Evolutionary conservation across 2,888 invertebrate genomes (phyloP).

Genomic region (Acholoe squamosa): DNA sequence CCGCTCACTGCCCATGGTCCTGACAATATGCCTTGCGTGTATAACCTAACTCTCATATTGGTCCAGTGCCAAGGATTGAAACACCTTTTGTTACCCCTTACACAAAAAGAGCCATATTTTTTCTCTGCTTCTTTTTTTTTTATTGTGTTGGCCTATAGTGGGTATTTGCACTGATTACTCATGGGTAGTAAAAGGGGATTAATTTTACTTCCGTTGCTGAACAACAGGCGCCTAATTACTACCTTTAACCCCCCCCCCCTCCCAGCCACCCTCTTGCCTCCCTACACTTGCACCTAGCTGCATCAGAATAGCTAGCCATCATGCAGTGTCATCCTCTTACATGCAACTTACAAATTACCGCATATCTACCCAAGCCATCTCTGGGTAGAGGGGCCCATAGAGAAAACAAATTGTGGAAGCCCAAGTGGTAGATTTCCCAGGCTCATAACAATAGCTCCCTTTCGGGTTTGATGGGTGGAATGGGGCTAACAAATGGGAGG

Average conservation of each 20-base stretch:
- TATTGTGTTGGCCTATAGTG: not conserved
- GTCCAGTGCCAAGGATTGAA: conserved; percentile 12
- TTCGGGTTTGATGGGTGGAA: too few species aligned
- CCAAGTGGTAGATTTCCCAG: not conserved
- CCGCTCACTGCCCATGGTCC: not conserved
- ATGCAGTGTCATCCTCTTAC: conserved; percentile 2
- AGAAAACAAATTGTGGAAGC: not conserved
- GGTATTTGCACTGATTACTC: conserved; percentile 30
- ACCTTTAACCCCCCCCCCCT: not conserved
- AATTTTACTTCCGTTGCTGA: conserved; percentile 44
- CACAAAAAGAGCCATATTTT: conserved; percentile 7
- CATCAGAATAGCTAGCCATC: not conserved
- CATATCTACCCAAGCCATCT: not conserved
- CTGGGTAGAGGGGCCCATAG: not conserved
- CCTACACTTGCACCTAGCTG: not conserved
- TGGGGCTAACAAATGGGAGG: too few species aligned
- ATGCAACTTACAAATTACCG: conserved; percentile 46
- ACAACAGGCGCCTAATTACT: conserved; percentile 24
- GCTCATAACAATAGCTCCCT: not conserved
- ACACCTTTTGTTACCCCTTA: conserved; percentile 26
- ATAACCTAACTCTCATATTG: not conserved
- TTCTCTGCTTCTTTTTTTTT: conserved; percentile 24
- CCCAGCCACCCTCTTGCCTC: not conserved
- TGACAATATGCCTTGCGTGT: conserved; percentile 30
- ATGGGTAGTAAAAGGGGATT: conserved; percentile 1